Percentiles rank a stretch among this genome's conserved stretches.
phyloP scores from a whole-genome alignment of 2,113 vertebrate genomes.

The Microtus montanus region DNA sequence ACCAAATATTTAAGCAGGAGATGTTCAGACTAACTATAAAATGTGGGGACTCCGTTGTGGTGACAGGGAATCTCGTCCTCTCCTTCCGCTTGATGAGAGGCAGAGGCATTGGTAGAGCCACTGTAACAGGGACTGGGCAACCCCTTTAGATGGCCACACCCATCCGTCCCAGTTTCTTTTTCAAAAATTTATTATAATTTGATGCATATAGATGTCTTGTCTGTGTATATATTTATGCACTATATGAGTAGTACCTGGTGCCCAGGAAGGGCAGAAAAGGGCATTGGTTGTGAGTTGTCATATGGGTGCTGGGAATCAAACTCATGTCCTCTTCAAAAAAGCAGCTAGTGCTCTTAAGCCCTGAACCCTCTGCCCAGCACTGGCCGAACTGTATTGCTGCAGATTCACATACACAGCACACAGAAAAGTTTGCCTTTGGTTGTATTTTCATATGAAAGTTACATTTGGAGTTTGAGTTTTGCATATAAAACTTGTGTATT shows the following conservation, averaged over 20 bases:
- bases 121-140: neutral
- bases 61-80: neutral
- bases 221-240: neutral
- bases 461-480: neutral
- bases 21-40: neutral
- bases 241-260: neutral
- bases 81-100: neutral
- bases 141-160: neutral
- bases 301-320: neutral
- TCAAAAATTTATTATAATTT: neutral
- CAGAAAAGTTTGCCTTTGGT: neutral
- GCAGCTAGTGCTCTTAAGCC: neutral
- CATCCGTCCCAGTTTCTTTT: neutral
- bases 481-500: neutral
- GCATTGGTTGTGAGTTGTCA: neutral
- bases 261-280: neutral
- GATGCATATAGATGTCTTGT: neutral
- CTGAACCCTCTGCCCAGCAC: neutral
- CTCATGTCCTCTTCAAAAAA: neutral
- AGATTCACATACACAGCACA: neutral
- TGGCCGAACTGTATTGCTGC: neutral
- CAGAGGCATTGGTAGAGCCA: neutral
- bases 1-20: conserved; percentile 39
- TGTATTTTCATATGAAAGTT: neutral
- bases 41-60: neutral